Base-by-base conservation (phyloP, 2,888 invertebrate genomes). In the Hofmannophila pseudospretella region DNA sequence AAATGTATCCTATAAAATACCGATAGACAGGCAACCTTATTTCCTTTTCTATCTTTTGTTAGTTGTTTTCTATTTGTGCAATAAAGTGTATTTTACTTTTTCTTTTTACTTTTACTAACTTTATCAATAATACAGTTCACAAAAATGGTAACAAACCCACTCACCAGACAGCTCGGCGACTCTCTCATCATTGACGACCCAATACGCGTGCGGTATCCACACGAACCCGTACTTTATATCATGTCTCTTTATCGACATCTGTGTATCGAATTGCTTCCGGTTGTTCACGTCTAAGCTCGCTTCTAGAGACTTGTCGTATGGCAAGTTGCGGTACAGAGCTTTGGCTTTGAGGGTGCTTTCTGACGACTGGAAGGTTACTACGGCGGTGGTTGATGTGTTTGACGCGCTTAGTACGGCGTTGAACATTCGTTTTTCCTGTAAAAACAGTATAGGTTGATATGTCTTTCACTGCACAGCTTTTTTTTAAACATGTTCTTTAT, bases 241-340 rank as follows among this genome's bases (percentile, higher is more conserved):
- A 31, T 88, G 77, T 27, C 88, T 80, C 28, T 84, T 84, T 32
- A 93, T 77, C 2, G 92, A 91, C 58, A 91, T 73, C 1, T 88
- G 87, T 0, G 91, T 90, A 45, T 92, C 92, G 30, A 93, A 89
- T 59, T 93, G 92, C 47, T 91, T 92, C 31, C 90, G 85, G 0
- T 93, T 92, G 55, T 95, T 92, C 4, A 93, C 90, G 48, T 94
- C 92, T 1, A 95, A 62, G 13, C 90, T 91, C 0, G 94, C 86
- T 49, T 93, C 90, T 3, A 95, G 60, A 5, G 89, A 89, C 42
- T 92, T 92, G 57, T 93, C 91, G 42, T 90, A 87, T 0, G 90
- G 90, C 16, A 91, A 88, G 58, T 93, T 92, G 35, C 90, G 90
- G 50, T 94, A 94, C 42, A 89, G 88, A 0, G 93, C 95, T 45